Base-by-base conservation (phyloP, 1,140 invertebrate species). In the Telenomus remus region DNA sequence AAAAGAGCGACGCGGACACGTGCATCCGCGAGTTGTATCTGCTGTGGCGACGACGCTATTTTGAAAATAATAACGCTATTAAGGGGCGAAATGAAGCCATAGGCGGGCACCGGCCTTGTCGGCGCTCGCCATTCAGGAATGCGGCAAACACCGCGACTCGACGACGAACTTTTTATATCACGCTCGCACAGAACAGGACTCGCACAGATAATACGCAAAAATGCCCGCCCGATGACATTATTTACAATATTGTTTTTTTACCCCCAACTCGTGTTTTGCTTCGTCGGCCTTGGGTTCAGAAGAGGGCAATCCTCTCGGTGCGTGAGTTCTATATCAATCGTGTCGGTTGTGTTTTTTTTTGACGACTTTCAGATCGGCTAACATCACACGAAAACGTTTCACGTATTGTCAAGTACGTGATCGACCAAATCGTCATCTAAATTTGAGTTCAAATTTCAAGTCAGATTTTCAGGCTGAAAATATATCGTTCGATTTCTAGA, bases 161-260 rank as follows among this genome's bases (percentile, higher is more conserved):
- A 55, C 61, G 68, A 68, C 63, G 51, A 51, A 57, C 51, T 75
- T 75, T 75, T 75, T 70, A n/a, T n/a, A n/a, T 70, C 39, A 63
- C 61, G 54, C 56, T 47, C 72, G 47, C 48, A 13, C 46, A 50
- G 65, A 76, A 76, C 53, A 71, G 37, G 74, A 71, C 61, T 55
- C 50, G n/a, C n/a, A n/a, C n/a, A 43, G 60, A 61, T 63, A 51
- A 76, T 70, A 60, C 65, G 66, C 53, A 72, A 77, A 75, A 77
- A 77, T 77, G 15, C 50, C 61, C 43, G 3, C 11, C 13, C n/a
- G 43, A 70, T 70, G 66, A 66, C 66, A 66, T 76, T 76, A 76
- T 76, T 76, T 76, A 69, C 65, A 76, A 76, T 71, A 71, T 71
- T 76, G 66, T 66, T 68, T 71, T 76, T 50, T 66, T 48, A 61